Evolutionary conservation across 2,888 invertebrate species (phyloP).

Genomic region (Muschampia plurimacula): DNA sequence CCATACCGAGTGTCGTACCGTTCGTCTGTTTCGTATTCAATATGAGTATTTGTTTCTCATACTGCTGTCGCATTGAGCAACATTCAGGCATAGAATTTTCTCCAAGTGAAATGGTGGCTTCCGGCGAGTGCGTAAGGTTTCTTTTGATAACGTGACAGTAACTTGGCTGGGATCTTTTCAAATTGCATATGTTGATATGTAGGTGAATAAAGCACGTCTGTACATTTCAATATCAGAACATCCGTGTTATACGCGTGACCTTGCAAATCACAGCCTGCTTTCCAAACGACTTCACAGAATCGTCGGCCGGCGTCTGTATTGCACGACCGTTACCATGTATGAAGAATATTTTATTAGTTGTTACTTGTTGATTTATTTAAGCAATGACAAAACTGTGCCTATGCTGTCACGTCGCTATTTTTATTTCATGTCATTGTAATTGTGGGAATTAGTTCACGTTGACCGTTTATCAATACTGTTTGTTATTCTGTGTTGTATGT

Average conservation of each 20-base stretch:
- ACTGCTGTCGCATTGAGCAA: constrained; percentile 82
- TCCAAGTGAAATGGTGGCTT: constrained; percentile 68
- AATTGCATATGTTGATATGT: constrained; percentile 81
- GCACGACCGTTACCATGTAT: constrained; percentile 72
- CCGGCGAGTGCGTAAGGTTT: constrained; percentile 63
- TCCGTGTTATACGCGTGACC: constrained; percentile 86
- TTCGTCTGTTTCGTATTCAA: constrained; percentile 83
- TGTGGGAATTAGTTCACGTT: constrained; percentile 49
- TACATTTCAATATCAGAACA: constrained; percentile 86
- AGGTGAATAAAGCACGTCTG: constrained; percentile 85
- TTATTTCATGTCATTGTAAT: constrained; percentile 56
- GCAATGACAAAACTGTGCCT: constrained; percentile 62
- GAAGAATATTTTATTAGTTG: constrained; percentile 75
- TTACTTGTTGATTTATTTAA: constrained; percentile 73
- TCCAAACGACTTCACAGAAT: constrained; percentile 85
- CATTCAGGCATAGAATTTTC: constrained; percentile 64
- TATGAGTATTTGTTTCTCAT: constrained; percentile 86
- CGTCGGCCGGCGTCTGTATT: constrained; percentile 76
- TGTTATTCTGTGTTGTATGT: constrained; percentile 20
- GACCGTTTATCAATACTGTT: constrained; percentile 31
- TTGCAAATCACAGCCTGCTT: constrained; percentile 86
- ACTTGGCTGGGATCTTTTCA: constrained; percentile 76
- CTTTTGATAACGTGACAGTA: constrained; percentile 54
- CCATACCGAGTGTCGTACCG: constrained; percentile 83
- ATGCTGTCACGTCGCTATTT: constrained; percentile 59